phyloP scores from a whole-genome alignment of 2,797 vertebrate species.

The Coccyzus lansbergi region DNA sequence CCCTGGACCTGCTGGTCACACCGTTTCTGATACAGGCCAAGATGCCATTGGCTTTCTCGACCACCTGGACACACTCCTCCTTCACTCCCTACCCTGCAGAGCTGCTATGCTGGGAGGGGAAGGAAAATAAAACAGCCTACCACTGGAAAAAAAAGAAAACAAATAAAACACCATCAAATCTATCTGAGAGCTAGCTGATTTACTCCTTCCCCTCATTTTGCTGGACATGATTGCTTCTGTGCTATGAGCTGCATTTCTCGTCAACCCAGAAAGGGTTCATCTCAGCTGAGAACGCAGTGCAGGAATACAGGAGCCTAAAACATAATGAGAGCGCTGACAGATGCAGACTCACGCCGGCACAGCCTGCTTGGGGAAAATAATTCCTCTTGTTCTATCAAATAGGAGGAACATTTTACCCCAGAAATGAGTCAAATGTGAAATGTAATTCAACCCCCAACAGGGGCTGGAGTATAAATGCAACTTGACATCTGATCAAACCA shows the following conservation, averaged over 20 bases:
- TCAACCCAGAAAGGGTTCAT: neutral
- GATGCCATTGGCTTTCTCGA: too few relatives aligned
- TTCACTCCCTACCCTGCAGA: neutral
- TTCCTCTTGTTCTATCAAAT: constrained; percentile 87
- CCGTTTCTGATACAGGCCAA: too few relatives aligned
- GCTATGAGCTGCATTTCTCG: neutral
- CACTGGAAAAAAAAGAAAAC: neutral
- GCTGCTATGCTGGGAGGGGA: neutral
- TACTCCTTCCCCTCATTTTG: neutral
- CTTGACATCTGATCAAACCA: constrained; percentile 86
- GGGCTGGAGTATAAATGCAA: constrained; percentile 83
- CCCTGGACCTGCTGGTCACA: too few relatives aligned
- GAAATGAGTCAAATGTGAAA: constrained; percentile 85
- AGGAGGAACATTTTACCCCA: constrained; percentile 81
- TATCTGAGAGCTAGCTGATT: neutral
- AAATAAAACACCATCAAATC: neutral
- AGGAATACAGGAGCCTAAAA: constrained; percentile 14
- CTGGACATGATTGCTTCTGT: neutral
- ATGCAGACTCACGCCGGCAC: neutral
- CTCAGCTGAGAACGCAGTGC: neutral
- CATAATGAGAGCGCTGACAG: constrained; percentile 57
- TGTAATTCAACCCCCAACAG: constrained; percentile 86
- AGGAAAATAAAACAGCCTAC: neutral
- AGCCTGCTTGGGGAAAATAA: constrained; percentile 68
- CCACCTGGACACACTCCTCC: too few relatives aligned